Percentiles rank a stretch among this genome's conserved stretches.
These are phyloP conservation scores for Hydrolagus affinis DNA, from an alignment of 2,113 vertebrate genomes.

Conservation along the genomic window DNA sequence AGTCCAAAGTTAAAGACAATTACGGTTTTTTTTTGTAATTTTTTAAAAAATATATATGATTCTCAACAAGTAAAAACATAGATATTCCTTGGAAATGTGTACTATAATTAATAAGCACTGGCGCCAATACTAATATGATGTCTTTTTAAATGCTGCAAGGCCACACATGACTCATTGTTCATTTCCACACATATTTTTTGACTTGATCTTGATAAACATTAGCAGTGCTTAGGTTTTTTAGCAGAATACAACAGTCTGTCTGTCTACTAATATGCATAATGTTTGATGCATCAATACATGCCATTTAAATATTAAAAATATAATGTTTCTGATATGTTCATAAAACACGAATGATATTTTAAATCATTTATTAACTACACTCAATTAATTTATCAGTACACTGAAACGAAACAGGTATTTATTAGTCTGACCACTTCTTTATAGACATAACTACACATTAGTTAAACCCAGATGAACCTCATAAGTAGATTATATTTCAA, in stretches of 20 bases:
- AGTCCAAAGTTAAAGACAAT: no score
- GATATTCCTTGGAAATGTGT: background rate
- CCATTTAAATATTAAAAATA: background rate
- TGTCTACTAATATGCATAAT: background rate
- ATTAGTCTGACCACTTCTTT: no score
- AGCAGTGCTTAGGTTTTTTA: background rate
- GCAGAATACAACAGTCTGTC: background rate
- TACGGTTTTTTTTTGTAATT: no score
- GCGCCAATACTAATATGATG: no score
- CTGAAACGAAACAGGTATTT: background rate
- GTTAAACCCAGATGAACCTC: no score
- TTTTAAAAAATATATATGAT: background rate
- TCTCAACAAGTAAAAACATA: background rate
- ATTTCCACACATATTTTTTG: background rate
- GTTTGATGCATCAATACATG: background rate
- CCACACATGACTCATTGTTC: no score
- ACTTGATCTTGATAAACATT: background rate
- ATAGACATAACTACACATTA: no score
- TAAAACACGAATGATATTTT: background rate
- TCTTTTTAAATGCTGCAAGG: no score
- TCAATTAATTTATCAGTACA: background rate
- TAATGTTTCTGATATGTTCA: background rate
- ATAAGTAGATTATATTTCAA: no score
- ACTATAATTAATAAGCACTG: no score
- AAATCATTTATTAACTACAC: background rate